Base-by-base conservation (phyloP, 2,888 invertebrate species). In the Lasioglossum pauxillum region DNA sequence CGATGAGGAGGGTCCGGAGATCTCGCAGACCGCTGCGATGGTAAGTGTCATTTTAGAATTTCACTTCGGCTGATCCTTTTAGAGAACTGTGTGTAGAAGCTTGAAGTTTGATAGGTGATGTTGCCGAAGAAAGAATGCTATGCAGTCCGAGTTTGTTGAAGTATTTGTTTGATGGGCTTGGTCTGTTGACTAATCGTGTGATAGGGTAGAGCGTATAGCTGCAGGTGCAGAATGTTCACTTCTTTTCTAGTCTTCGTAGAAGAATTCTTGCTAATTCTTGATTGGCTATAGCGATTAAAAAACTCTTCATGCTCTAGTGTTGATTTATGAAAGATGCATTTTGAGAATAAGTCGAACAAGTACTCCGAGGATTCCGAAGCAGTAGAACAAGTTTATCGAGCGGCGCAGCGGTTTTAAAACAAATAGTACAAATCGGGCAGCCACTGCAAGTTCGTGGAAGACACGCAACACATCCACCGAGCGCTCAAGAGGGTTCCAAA, bases 21-120 rank as follows among this genome's bases (percentile, higher is more conserved):
- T 93, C 60, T 90, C 92, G 73, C 92, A 94, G 81, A 93, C 91
- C 71, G 90, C 91, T 82, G 94, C 94, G 7, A 92, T 94, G 94
- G 94, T 94, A 91, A 93, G 94, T 89, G n/a, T 14, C 27, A 4
- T 38, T 23, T 69, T 23, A 23, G 23, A 23, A 19, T 38, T 38
- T 19, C 23, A 35, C 5, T 38, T 10, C 10, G 0, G 38, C 31
- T 14, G 44, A 44, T 19, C 2, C 2, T 19, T 19, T 49, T 49
- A 5, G 35, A 16, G 2, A 57, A n/a, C 0, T 35, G 67, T 35
- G 8, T 57, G n/a, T 35, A 31, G 67, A 19, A 64, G 31, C 14
- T 31, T 64, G 35, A 10, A 12, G 8, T 57, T 57, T 4, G 57
- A 27, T 57, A 57, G n/a, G 8, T 27, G 57, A 14, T 5, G 5